Evolutionary conservation across 1,140 invertebrate species (phyloP), one percentile per base, ranked within the genome.

Genomic region (Branchinecta lindahli): DNA sequence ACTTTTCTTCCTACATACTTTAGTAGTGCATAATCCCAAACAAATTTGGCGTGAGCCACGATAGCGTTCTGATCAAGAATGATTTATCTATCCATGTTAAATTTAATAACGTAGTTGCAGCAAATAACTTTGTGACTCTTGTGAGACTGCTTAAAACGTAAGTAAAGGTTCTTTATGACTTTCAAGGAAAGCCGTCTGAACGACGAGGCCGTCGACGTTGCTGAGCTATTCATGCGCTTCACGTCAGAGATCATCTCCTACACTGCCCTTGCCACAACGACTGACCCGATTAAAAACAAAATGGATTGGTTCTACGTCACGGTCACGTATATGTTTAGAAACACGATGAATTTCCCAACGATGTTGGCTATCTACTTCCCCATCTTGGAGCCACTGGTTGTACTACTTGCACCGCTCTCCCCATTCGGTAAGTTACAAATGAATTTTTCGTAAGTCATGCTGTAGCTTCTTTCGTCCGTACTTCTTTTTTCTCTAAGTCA

Each of bases 221-320:
- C 12, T 61, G 52, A 61, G 52, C 6, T 61, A 4, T 61, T 61
- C 18, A 20, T 20, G 12, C 52, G 52, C 6, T 61, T 61, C 52
- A 61, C 52, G 2, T 61, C 52, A 1, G 52, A 61, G 18, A 61
- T 61, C 18, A 61, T 61, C 12, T 61, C 52, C 18, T 15, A 15
- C 12, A 61, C 52, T 61, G 52, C 52, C 12, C 52, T 61, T 12
- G 52, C 52, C 12, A 61, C 52, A 61, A 20, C 12, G 18, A 61
- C 52, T 61, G 12, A 61, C 52, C 52, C 52, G 18, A 61, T 61
- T 61, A 61, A 61, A 61, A 61, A 61, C 52, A 12, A 12, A 12
- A 15, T 61, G 12, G 52, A 61, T 61, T 61, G 52, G 52, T 61
- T 61, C 52, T 61, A 61, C 52, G 52, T 61, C 12, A 61, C 12